Percentiles rank a stretch among this genome's conserved stretches.
Evolutionary conservation across 2,797 vertebrate genomes (phyloP).

Genomic region (Aotus griseimembra): DNA sequence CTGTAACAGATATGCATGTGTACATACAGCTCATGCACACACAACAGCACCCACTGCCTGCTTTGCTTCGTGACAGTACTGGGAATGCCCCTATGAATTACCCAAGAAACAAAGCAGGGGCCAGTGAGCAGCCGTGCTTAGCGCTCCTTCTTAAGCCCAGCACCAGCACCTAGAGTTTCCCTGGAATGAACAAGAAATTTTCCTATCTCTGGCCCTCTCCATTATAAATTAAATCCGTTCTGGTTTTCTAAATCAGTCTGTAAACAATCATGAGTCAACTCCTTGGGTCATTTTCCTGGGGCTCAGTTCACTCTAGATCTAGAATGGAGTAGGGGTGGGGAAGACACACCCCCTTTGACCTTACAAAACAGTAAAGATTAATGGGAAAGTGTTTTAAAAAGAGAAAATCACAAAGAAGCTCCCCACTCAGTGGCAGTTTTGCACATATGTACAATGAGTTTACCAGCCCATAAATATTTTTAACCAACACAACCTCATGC

Average conservation of each 20-base stretch:
- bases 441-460: not conserved
- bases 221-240: not conserved
- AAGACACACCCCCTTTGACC: conserved; percentile 7
- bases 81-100: not conserved
- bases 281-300: conserved; percentile 21
- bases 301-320: conserved; percentile 44
- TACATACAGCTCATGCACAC: not conserved
- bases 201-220: not conserved
- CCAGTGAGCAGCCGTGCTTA: not conserved
- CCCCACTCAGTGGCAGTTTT: conserved; percentile 44
- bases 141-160: not conserved
- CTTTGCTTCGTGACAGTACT: not conserved
- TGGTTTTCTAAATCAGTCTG: not conserved
- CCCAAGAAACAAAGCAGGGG: not conserved
- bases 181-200: not conserved
- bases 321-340: not conserved
- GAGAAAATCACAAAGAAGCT: conserved; percentile 23
- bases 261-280: not conserved
- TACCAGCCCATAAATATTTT: conserved; percentile 38
- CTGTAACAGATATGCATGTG: not conserved
- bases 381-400: not conserved
- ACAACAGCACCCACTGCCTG: not conserved
- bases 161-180: not conserved
- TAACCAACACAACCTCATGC: conserved; percentile 66
- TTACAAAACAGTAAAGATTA: conserved; percentile 42